Base-by-base conservation (phyloP, 2,113 vertebrate species). In the Zosterops pallidus region DNA sequence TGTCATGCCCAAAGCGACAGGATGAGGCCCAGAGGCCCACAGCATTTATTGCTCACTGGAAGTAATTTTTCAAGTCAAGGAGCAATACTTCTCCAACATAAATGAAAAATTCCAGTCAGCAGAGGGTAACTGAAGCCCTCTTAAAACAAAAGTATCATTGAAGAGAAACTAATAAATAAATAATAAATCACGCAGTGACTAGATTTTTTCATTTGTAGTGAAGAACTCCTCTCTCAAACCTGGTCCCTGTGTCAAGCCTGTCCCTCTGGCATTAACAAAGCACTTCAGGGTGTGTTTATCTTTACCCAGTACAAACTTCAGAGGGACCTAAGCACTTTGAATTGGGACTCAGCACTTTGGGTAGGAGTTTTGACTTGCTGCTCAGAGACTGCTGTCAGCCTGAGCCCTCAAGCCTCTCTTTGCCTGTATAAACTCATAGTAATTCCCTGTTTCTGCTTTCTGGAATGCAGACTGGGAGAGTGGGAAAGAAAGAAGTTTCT, bases 21-120 rank as follows among this genome's bases (percentile, higher is more conserved):
- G 47, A 89, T 89, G 88, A 86, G 79, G 71, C 47, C 71, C 15
- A 5, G 88, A 86, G 79, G 71, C 47, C 71, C 15, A 5, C 63
- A 86, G 71, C 84, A 86, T 92, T 96, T 91, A 88, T 68, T 88
- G 75, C 82, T 81, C 59, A 18, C 62, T 95, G 71, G 71, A 92
- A 93, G 82, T 95, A 4, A 91, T 95, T 97, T 94, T 94, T 92
- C 91, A 97, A 84, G 83, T 91, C 83, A 92, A 94, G 74, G 74
- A 95, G 89, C 80, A 86, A 94, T 81, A 57, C 52, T 94, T 93
- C 60, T 92, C 80, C 91, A 92, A 90, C n/a, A 78, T 60, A 91
- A 93, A 94, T 86, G 86, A 94, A 94, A 96, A 94, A 86, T 86
- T 90, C 88, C 92, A 93, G 80, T 81, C 91, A 86, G 83, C 72